phyloP scores from a whole-genome alignment of 1,140 invertebrate species.

The Drosophila melanica region DNA sequence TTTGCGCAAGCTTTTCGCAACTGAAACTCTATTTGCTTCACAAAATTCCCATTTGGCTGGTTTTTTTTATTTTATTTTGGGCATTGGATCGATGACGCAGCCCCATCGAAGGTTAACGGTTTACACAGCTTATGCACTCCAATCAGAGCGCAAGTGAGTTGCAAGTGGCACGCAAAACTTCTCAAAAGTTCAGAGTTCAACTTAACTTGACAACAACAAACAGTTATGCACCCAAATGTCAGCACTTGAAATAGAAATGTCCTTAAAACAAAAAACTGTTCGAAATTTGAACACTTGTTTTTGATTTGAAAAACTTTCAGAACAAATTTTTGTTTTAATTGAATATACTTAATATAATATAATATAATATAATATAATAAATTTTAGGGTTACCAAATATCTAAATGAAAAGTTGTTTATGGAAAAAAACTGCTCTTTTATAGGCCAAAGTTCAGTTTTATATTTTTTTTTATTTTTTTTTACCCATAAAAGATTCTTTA shows the following conservation, averaged over 20 bases:
- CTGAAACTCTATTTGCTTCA: slow-evolving; percentile 33
- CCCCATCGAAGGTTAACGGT: background rate
- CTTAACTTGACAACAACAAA: background rate
- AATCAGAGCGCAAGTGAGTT: background rate
- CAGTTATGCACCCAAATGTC: background rate
- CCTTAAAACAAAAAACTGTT: background rate
- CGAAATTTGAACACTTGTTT: too few species aligned
- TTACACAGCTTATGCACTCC: background rate
- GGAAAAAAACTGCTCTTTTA: too few species aligned
- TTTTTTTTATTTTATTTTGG: background rate
- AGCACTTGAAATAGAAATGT: background rate
- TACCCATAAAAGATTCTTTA: too few species aligned
- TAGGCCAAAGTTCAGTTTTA: too few species aligned
- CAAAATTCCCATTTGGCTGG: slow-evolving; percentile 19
- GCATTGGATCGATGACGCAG: background rate
- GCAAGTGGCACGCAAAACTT: background rate
- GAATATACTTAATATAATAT: too few species aligned
- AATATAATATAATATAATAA: too few species aligned
- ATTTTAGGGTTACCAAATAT: too few species aligned
- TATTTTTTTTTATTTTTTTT: too few species aligned
- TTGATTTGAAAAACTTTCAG: too few species aligned
- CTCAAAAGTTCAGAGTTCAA: background rate
- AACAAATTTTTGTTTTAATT: too few species aligned
- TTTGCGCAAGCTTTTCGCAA: slow-evolving; percentile 9
- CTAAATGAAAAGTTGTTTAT: too few species aligned